Conservation (phyloP, 2,797 vertebrate genomes). For the Arctocebus calabarensis region DNA sequence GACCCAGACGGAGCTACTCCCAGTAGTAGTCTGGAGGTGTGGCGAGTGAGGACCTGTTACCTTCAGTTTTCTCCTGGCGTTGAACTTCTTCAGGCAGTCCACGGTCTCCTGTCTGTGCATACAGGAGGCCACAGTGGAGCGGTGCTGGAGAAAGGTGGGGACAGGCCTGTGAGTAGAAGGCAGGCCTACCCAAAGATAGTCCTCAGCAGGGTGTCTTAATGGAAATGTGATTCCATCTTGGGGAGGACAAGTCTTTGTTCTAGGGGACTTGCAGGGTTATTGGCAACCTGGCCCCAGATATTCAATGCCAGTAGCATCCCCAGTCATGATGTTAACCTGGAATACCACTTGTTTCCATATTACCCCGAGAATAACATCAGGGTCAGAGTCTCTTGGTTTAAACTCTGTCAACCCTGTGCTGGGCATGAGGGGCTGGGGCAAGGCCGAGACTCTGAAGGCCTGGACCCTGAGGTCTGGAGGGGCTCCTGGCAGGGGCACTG, state of each 20-base stretch:
- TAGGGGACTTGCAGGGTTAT: neutral
- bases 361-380: neutral
- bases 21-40: neutral
- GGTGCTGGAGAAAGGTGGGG: conserved; percentile 90
- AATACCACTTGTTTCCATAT: neutral
- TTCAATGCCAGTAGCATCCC: too few relatives aligned
- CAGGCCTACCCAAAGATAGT: neutral
- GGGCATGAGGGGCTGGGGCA: neutral
- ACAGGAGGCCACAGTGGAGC: conserved; percentile 98
- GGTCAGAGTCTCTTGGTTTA: neutral
- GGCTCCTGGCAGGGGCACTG: neutral
- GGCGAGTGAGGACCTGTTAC: conserved; percentile 85
- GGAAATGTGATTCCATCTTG: too few relatives aligned
- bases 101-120: conserved; percentile 99
- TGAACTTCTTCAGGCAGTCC: conserved; percentile 99
- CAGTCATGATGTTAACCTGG: neutral
- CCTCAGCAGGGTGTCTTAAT: neutral
- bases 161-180: conserved; percentile 1
- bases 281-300: neutral
- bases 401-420: neutral
- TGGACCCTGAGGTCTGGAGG: neutral
- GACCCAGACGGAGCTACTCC: neutral
- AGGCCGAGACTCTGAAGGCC: neutral
- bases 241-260: neutral
- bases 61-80: conserved; percentile 98